A percentile compares a stretch with the other conserved stretches of the same genome.
phyloP scores from a whole-genome alignment of 2,888 invertebrate genomes.

The Drosophila setosimentum region DNA sequence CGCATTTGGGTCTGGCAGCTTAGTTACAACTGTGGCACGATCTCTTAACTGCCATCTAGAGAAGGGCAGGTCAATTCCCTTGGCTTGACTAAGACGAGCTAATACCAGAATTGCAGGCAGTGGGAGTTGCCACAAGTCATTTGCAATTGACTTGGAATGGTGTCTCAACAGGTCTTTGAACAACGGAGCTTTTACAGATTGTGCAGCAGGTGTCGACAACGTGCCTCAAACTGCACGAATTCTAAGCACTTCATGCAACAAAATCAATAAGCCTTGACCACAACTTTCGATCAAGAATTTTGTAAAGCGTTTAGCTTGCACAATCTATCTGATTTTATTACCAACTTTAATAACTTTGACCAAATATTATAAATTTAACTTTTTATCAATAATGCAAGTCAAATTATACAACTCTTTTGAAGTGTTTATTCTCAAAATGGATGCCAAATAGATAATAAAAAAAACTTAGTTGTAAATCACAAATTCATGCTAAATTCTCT shows the following conservation, averaged over 20 bases:
- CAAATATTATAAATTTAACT: neutral
- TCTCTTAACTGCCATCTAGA: constrained; percentile 35
- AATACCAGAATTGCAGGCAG: constrained; percentile 20
- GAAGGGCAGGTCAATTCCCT: constrained; percentile 52
- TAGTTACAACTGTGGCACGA: constrained; percentile 58
- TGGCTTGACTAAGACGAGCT: constrained; percentile 7
- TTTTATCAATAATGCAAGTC: neutral
- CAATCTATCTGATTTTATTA: neutral
- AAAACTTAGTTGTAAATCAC: neutral
- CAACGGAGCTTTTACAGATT: constrained; percentile 19
- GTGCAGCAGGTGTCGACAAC: constrained; percentile 35
- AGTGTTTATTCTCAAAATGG: neutral
- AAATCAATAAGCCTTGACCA: neutral
- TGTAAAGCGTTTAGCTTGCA: neutral
- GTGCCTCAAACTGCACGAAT: constrained; percentile 1
- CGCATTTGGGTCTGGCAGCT: constrained; percentile 31
- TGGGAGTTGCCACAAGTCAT: constrained; percentile 27
- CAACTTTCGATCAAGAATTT: neutral
- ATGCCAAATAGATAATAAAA: neutral
- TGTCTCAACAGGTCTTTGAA: constrained; percentile 11
- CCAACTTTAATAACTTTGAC: neutral
- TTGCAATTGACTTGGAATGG: constrained; percentile 24
- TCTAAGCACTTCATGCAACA: neutral
- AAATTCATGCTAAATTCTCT: neutral
- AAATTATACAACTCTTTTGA: neutral